Conservation (phyloP, 2,113 vertebrate genomes). For the Actenoides hombroni region DNA sequence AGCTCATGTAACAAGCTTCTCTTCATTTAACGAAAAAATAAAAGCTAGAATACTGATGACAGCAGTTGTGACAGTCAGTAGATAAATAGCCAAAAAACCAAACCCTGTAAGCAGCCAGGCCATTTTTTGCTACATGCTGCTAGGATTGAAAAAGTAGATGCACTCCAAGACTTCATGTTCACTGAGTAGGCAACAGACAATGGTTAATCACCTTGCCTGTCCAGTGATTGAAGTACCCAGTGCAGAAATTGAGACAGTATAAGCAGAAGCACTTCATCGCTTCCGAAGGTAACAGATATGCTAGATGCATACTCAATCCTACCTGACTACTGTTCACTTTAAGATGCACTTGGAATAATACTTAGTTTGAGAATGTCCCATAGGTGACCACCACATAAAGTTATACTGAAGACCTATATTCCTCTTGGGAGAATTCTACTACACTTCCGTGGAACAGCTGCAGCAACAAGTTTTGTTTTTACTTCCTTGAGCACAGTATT, state of each 20-base stretch:
- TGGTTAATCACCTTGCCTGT: background rate
- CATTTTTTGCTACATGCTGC: background rate
- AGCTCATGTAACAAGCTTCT: background rate
- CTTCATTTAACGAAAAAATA: background rate
- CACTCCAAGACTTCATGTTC: accelerated
- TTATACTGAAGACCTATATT: background rate
- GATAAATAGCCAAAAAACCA: background rate
- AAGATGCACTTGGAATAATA: background rate
- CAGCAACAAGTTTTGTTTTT: background rate
- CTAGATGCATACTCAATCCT: background rate
- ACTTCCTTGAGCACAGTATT: background rate
- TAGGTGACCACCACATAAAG: background rate
- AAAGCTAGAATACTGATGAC: background rate
- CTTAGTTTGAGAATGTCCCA: background rate
- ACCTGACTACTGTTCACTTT: background rate
- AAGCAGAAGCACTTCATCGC: background rate
- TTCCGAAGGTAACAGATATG: background rate
- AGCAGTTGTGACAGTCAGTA: background rate
- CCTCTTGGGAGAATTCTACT: background rate
- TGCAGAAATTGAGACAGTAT: background rate
- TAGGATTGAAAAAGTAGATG: background rate
- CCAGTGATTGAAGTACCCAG: background rate
- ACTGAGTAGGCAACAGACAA: background rate
- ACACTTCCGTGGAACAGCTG: background rate
- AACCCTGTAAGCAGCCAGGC: background rate